These are phyloP conservation scores for Carterocephalus palaemon DNA, from an alignment of 2,888 invertebrate species.

Conservation along the genomic window DNA sequence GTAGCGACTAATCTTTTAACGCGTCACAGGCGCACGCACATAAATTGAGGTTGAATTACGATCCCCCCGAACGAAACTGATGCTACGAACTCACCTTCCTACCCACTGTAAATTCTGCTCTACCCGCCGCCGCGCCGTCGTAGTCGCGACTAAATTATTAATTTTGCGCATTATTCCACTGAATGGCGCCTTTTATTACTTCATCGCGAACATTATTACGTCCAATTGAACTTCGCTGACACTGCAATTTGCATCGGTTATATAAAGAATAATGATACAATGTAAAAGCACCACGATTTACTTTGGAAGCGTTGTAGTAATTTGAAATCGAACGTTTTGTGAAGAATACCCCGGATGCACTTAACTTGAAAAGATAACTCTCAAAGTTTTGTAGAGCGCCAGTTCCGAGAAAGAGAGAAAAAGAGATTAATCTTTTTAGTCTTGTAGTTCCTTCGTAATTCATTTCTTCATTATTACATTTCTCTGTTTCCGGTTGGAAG, in stretches of 20 bases:
- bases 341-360: constrained; percentile 11
- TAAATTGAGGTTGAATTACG: constrained; percentile 69
- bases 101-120: constrained; percentile 57
- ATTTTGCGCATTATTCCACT: constrained; percentile 48
- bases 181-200: constrained; percentile 37
- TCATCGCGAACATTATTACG: constrained; percentile 23
- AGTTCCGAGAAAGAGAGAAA: constrained; percentile 37
- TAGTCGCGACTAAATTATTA: constrained; percentile 48
- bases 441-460: constrained; percentile 44
- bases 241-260: constrained; percentile 43
- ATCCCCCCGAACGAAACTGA: constrained; percentile 52
- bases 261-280: constrained; percentile 25
- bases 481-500: constrained; percentile 67
- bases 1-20: constrained; percentile 70
- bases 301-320: constrained; percentile 16
- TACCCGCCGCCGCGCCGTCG: constrained; percentile 43
- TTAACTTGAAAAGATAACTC: constrained; percentile 17
- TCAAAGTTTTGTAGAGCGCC: constrained; percentile 8
- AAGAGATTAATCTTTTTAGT: constrained; percentile 51
- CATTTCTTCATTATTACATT: constrained; percentile 70
- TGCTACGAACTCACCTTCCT: constrained; percentile 51
- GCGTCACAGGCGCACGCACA: constrained; percentile 73
- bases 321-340: constrained; percentile 11
- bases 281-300: constrained; percentile 14
- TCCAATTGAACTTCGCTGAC: constrained; percentile 37